A percentile compares a stretch with the other conserved stretches of the same genome.
Evolutionary conservation across 2,888 invertebrate species (phyloP).

Genomic region (Papilio protenor): DNA sequence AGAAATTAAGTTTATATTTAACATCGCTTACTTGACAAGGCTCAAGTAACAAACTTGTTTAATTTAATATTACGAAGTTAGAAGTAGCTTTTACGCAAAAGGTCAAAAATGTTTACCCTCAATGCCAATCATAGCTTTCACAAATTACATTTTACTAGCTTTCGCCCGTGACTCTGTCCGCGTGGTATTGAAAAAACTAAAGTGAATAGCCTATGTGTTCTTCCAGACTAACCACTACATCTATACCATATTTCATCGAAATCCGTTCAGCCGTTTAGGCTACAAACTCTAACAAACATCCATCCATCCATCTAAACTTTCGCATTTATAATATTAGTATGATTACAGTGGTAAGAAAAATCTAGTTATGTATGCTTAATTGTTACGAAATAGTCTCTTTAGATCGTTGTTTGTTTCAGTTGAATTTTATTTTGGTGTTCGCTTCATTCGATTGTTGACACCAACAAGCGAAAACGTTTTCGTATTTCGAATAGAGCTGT

Average conservation of each 20-base stretch:
- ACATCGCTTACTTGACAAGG: conserved; percentile 11
- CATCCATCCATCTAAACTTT: no score
- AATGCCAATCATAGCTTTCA: conserved; percentile 5
- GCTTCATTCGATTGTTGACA: not conserved
- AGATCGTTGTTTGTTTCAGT: not conserved
- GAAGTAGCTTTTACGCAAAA: conserved; percentile 17
- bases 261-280: no score
- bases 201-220: no score
- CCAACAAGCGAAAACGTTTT: conserved; percentile 9
- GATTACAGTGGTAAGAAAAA: not conserved
- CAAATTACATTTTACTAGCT: not conserved
- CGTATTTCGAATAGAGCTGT: not conserved
- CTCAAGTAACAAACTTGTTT: conserved; percentile 10
- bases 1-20: not conserved
- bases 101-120: conserved; percentile 21
- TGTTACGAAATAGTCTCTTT: not conserved
- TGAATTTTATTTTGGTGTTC: not conserved
- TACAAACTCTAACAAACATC: no score
- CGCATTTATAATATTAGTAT: no score
- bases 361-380: not conserved
- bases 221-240: no score
- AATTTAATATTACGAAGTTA: conserved; percentile 6
- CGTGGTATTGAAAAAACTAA: no score
- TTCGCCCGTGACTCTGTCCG: no score
- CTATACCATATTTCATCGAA: no score